Evolutionary conservation across 2,113 vertebrate genomes (phyloP), one percentile per base, ranked within the genome.

Genomic region (Epinephelus cyanopodus): DNA sequence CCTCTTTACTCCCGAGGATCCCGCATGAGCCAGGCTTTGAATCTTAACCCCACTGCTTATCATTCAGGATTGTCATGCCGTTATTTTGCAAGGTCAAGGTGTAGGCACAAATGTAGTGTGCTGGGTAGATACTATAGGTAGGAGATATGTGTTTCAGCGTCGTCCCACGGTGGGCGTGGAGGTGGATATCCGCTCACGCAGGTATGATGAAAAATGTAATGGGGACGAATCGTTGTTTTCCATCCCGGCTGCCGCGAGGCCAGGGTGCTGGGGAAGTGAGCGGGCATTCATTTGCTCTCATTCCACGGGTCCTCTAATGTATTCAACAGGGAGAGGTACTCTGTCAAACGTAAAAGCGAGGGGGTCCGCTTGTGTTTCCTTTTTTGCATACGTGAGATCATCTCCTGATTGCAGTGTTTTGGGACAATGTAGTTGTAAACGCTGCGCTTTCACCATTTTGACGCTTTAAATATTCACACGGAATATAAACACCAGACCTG

Each of bases 291-390:
- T 92, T 91, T 90, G 84, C 86, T 85, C 83, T 88, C 87, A 87
- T 88, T 89, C 86, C 77, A 56, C 50, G 33, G 67, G 77, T 77
- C 58, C 86, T 67, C 48, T 93, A 92, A 94, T 93, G 87, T 93
- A 93, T 94, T 94, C 93, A 92, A 80, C 70, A 18, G 73, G 57
- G 88, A 84, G 80, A 87, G 85, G 85, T 90, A 89, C 89, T 94
- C 88, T 85, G 87, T 92, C 88, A 92, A 92, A 94, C 66, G 67
- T 69, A 80, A 87, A 89, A 85, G 89, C 79, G 56, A 70, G 79
- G 71, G 58, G 81, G 79, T 87, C 69, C 23, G 69, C 81, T 77
- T 47, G 54, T 84, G 65, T 78, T 74, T 72, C 82, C 84, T 81
- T 64, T 86, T 92, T 90, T 94, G 91, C 87, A 93, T 93, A 89